phyloP scores from a whole-genome alignment of 1,140 invertebrate genomes.

The Pinna nobilis region DNA sequence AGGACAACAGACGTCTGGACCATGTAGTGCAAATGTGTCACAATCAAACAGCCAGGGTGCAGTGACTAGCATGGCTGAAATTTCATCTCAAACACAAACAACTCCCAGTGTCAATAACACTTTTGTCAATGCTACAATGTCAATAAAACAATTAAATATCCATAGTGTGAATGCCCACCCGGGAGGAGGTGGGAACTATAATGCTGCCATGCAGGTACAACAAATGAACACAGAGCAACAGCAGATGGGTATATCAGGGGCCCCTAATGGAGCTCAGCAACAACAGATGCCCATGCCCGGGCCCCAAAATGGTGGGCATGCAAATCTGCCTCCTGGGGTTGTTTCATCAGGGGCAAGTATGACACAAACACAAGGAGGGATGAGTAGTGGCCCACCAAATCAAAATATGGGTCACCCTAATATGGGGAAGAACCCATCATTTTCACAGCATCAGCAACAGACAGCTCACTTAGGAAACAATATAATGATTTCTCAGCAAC shows the following conservation, averaged over 20 bases:
- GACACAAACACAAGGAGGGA: constrained; percentile 54
- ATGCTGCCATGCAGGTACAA: constrained; percentile 67
- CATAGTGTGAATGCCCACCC: constrained; percentile 72
- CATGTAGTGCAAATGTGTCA: constrained; percentile 27
- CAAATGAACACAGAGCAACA: constrained; percentile 66
- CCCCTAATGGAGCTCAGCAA: constrained; percentile 8
- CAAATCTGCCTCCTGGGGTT: constrained; percentile 41
- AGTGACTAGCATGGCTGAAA: constrained; percentile 37
- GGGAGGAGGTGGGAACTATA: constrained; percentile 49
- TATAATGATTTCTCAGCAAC: constrained; percentile 25
- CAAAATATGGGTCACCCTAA: constrained; percentile 31
- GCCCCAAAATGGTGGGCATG: constrained; percentile 33
- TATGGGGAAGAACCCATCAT: not conserved
- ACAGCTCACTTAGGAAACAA: not conserved
- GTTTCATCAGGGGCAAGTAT: constrained; percentile 71
- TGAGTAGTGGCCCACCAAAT: too few relatives aligned
- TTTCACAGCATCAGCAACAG: constrained; percentile 12
- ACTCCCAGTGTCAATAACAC: constrained; percentile 77
- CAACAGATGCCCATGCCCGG: constrained; percentile 4
- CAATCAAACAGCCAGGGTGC: constrained; percentile 37
- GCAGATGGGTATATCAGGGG: constrained; percentile 46
- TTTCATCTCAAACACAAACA: constrained; percentile 41
- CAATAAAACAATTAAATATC: constrained; percentile 78
- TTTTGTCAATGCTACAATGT: constrained; percentile 77
- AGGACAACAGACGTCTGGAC: constrained; percentile 55